A percentile compares a stretch with the other conserved stretches of the same genome.
These are phyloP conservation scores for Cenopis cana DNA, from an alignment of 2,888 invertebrate species.

Conservation along the genomic window DNA sequence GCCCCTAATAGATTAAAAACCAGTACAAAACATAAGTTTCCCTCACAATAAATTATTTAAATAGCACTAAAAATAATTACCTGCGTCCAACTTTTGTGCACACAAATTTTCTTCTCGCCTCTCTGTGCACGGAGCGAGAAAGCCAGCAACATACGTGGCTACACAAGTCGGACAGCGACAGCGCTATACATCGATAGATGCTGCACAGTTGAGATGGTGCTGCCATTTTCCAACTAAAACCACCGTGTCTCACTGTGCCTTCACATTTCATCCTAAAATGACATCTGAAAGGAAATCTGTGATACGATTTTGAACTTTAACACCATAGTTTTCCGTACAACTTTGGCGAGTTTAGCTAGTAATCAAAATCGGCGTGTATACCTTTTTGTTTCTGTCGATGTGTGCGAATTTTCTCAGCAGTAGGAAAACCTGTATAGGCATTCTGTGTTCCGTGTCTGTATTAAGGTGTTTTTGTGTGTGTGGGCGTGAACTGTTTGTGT, in stretches of 20 bases:
- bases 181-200: conserved; percentile 45
- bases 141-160: conserved; percentile 16
- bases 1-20: conserved; percentile 32
- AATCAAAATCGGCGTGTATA: not conserved
- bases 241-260: conserved; percentile 6
- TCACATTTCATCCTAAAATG: not conserved
- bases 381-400: conserved; percentile 13
- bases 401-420: conserved; percentile 34
- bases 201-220: conserved; percentile 31
- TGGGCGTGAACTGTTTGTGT: conserved; percentile 45
- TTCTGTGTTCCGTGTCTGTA: conserved; percentile 51
- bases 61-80: conserved; percentile 45
- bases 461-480: conserved; percentile 47
- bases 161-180: conserved; percentile 9
- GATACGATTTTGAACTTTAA: conserved; percentile 2
- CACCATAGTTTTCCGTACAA: not conserved
- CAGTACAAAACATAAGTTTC: conserved; percentile 37
- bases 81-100: conserved; percentile 40
- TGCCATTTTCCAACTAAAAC: conserved; percentile 29
- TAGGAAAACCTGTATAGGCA: conserved; percentile 37
- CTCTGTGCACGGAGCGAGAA: conserved; percentile 25
- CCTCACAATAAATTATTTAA: conserved; percentile 42
- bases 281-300: not conserved
- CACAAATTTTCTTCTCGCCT: conserved; percentile 23
- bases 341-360: not conserved